Conservation (phyloP, 1,140 invertebrate genomes). For the Globodera ellingtonae region DNA sequence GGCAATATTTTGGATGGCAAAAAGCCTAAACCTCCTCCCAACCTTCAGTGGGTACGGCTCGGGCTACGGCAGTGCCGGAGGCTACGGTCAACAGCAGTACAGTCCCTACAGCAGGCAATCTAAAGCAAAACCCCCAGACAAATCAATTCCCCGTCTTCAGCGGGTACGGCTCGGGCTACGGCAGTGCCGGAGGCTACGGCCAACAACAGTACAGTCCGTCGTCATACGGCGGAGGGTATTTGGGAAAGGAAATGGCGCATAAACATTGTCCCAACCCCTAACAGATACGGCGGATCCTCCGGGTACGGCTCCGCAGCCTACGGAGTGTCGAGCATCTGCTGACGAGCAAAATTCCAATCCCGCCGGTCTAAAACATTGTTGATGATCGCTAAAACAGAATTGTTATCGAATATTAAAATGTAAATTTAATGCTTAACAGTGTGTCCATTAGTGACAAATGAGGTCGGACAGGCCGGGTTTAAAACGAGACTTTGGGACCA, state of each 20-base stretch:
- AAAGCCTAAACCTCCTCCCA: not conserved
- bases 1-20: not conserved
- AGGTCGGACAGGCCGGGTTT: too few relatives aligned
- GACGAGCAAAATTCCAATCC: not conserved
- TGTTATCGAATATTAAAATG: too few relatives aligned
- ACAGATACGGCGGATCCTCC: not conserved
- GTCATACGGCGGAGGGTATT: conserved; percentile 3
- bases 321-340: conserved; percentile 1
- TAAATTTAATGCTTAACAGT: too few relatives aligned
- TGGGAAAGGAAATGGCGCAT: not conserved
- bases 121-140: not conserved
- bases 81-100: not conserved
- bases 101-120: not conserved
- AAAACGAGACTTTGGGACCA: too few relatives aligned
- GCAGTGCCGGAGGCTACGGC: not conserved
- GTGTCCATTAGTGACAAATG: too few relatives aligned
- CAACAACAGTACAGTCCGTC: not conserved
- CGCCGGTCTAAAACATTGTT: too few relatives aligned
- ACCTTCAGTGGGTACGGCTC: not conserved
- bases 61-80: not conserved
- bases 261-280: too few relatives aligned
- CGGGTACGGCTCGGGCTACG: not conserved
- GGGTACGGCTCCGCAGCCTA: not conserved
- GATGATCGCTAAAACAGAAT: too few relatives aligned
- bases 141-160: not conserved